Percentiles rank a stretch among this genome's conserved stretches.
phyloP scores from a whole-genome alignment of 1,140 invertebrate species.

The Trichonephila inaurata region DNA sequence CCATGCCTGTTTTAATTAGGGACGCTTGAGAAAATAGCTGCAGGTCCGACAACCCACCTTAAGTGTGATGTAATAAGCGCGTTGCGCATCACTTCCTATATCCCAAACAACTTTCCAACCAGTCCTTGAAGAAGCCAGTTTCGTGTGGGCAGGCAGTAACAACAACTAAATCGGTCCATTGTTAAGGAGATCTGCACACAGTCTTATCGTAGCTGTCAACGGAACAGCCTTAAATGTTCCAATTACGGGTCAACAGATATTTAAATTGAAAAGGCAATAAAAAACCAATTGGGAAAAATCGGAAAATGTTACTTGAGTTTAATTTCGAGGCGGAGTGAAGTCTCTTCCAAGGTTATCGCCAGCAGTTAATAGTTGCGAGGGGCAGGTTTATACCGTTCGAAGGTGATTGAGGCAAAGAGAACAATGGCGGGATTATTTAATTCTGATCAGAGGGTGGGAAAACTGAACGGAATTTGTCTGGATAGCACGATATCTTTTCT shows the following conservation, averaged over 20 bases:
- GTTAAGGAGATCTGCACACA: background rate
- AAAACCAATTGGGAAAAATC: slow-evolving; percentile 6
- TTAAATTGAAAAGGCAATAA: background rate
- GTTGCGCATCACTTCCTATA: background rate
- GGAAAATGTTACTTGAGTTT: slow-evolving; percentile 12
- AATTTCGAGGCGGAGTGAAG: background rate
- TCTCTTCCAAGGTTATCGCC: background rate
- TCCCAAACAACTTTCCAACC: background rate
- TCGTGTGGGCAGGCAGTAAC: background rate
- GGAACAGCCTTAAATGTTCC: slow-evolving; percentile 11
- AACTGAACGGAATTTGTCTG: background rate
- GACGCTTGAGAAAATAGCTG: background rate
- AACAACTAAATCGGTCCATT: background rate
- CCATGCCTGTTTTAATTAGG: background rate
- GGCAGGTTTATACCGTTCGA: background rate
- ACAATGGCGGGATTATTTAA: background rate
- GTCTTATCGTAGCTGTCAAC: background rate
- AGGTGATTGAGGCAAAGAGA: background rate
- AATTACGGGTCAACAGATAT: slow-evolving; percentile 9
- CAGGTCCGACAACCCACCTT: background rate
- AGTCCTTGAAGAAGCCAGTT: slow-evolving; percentile 29
- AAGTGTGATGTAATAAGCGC: background rate
- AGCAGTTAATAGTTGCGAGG: background rate
- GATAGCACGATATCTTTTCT: background rate
- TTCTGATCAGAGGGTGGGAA: background rate